Evolutionary conservation across 2,113 vertebrate genomes (phyloP).

Genomic region (Toxotes chatareus): DNA sequence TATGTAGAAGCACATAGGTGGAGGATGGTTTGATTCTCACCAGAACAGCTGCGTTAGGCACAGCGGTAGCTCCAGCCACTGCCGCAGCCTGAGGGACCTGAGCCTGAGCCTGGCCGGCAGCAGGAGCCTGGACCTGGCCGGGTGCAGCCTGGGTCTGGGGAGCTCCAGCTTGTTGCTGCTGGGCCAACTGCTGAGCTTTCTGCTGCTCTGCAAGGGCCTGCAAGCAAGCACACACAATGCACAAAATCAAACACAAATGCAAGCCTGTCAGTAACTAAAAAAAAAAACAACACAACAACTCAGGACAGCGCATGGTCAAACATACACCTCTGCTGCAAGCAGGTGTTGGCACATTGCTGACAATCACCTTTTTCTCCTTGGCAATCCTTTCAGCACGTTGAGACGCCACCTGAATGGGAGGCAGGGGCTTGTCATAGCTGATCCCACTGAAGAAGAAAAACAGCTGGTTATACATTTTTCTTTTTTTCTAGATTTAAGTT

Average conservation of each 20-base stretch:
- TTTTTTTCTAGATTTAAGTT: background rate
- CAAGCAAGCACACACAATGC: background rate
- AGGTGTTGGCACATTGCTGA: background rate
- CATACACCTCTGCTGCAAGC: background rate
- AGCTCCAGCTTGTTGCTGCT: slow-evolving; percentile 85
- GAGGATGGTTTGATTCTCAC: slow-evolving; percentile 81
- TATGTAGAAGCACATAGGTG: background rate
- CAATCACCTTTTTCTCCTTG: slow-evolving; percentile 90
- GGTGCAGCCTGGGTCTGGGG: slow-evolving; percentile 77
- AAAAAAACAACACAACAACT: background rate
- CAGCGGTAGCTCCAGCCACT: slow-evolving; percentile 86
- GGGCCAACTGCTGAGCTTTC: slow-evolving; percentile 88
- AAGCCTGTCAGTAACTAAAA: background rate
- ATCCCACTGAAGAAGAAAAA: slow-evolving; percentile 85
- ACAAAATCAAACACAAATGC: background rate
- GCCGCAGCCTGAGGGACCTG: slow-evolving; percentile 87
- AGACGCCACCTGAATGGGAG: slow-evolving; percentile 92
- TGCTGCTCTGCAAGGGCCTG: slow-evolving; percentile 93
- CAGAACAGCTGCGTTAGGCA: slow-evolving; percentile 92
- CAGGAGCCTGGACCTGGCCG: slow-evolving; percentile 80
- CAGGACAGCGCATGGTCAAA: background rate
- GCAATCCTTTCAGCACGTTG: slow-evolving; percentile 93
- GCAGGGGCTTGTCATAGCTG: slow-evolving; percentile 93
- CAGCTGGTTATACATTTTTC: background rate
- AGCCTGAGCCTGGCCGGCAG: slow-evolving; percentile 78